These are phyloP conservation scores for Tyto alba DNA, from an alignment of 2,113 vertebrate species.

Conservation along the genomic window DNA sequence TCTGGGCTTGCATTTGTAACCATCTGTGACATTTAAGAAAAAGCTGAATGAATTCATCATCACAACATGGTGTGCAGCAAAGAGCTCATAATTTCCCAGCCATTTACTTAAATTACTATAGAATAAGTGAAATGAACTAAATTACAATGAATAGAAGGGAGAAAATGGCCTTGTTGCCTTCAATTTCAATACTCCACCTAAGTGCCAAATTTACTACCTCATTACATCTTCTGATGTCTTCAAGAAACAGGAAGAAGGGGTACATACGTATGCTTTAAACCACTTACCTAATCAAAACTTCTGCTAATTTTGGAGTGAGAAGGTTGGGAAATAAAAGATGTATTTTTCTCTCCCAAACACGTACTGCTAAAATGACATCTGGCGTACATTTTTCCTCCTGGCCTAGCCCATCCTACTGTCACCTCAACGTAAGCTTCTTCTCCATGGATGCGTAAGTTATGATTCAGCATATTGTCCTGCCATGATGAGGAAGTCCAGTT, in stretches of 20 bases:
- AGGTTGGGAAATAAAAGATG: background rate
- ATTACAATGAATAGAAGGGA: background rate
- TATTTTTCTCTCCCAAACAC: background rate
- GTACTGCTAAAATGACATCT: background rate
- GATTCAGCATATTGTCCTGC: background rate
- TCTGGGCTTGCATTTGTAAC: background rate
- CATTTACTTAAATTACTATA: background rate
- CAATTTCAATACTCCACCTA: background rate
- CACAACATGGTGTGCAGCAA: background rate
- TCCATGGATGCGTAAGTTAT: background rate
- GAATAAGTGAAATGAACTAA: background rate
- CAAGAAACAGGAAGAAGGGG: background rate
- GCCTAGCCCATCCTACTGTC: background rate
- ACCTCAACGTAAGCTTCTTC: background rate
- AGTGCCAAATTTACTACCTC: background rate
- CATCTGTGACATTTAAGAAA: slow-evolving; percentile 4
- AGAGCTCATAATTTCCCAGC: background rate
- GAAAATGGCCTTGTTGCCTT: background rate
- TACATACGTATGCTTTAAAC: background rate
- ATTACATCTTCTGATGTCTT: background rate
- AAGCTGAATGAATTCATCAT: background rate
- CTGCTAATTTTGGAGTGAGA: background rate
- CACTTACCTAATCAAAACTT: background rate
- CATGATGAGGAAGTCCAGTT: background rate
- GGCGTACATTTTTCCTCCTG: background rate